Percentiles rank a stretch among this genome's conserved stretches.
Conservation (phyloP, 92 coral and sea anemone species). For the Zoanthus solanderi region DNA sequence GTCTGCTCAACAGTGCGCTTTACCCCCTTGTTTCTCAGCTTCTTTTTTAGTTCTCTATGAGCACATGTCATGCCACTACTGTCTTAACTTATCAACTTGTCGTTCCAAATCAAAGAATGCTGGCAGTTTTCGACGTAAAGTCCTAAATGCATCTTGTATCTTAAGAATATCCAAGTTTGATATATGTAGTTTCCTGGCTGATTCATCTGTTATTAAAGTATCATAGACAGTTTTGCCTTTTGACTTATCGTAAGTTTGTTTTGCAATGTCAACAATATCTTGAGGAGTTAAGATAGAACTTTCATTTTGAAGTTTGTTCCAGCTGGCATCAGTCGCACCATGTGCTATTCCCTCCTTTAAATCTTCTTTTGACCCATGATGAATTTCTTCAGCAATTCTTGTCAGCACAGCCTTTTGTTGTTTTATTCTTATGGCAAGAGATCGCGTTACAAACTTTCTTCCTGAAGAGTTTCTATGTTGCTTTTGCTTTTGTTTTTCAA, state of each 20-base stretch:
- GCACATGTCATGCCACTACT: too few species aligned
- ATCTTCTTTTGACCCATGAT: constrained; percentile 62
- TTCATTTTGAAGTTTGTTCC: constrained; percentile 19
- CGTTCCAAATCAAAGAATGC: too few species aligned
- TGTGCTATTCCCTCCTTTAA: constrained; percentile 53
- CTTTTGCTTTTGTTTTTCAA: constrained; percentile 8
- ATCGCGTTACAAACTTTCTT: constrained; percentile 57
- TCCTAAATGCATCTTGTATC: constrained; percentile 68
- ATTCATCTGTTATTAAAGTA: constrained; percentile 11
- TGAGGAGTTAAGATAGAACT: constrained; percentile 55
- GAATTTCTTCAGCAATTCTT: constrained; percentile 55
- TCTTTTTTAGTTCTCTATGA: constrained; percentile 2
- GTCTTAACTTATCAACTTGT: too few species aligned
- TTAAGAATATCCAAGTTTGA: constrained; percentile 56
- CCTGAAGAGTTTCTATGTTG: constrained; percentile 25
- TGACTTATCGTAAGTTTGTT: not conserved
- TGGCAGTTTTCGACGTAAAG: too few species aligned
- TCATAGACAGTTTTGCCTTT: constrained; percentile 12
- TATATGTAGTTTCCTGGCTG: constrained; percentile 23
- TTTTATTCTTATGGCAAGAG: constrained; percentile 46
- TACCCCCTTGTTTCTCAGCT: constrained; percentile 14
- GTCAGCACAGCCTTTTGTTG: constrained; percentile 28
- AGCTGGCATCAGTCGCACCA: constrained; percentile 43
- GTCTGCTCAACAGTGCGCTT: constrained; percentile 9
- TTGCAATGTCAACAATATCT: constrained; percentile 45